Evolutionary conservation across 1,140 invertebrate genomes (phyloP), one percentile per base, ranked within the genome.

Genomic region (Drosophila sproati): DNA sequence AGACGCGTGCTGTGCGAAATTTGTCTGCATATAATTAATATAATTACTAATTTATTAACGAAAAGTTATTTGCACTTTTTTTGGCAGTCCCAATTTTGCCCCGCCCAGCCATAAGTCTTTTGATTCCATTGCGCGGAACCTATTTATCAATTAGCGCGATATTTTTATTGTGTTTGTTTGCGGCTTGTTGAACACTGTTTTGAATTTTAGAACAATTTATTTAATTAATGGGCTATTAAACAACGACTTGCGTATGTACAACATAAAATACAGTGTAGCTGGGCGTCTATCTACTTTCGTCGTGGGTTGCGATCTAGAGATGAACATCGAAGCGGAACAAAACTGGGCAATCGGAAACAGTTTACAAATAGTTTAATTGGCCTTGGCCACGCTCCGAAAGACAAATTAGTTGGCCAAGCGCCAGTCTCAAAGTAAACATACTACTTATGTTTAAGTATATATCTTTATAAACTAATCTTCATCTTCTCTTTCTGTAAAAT

Each of bases 151-250:
- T 87, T 88, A 79, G 72, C 34, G 50, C 60, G 20, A 20, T 20
- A 20, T 20, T 20, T 20, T 20, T 20, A n/a, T 20, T 20, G 20
- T 20, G 34, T 68, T 54, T 81, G 68, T 80, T 61, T 76, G 50
- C 67, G 70, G 67, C 59, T 81, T 86, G 78, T 79, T 82, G 68
- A 80, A 62, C 83, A 82, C 77, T 45, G 51, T 57, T 68, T 64
- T 62, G 62, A 71, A 62, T 69, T 20, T 20, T 20, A 20, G 1
- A 20, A 20, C 20, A 20, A 20, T 20, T 64, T 77, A 54, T 50
- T 71, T 80, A 80, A 88, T 87, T 83, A 87, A 87, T 87, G 80
- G 79, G 55, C 73, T 69, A 77, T 66, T 72, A 79, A 78, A 78
- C 71, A 66, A 72, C 71, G 63, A 73, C 35, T 55, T 70, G 35